phyloP scores from a whole-genome alignment of 92 coral and sea anemone genomes.

The Siderastrea siderea region DNA sequence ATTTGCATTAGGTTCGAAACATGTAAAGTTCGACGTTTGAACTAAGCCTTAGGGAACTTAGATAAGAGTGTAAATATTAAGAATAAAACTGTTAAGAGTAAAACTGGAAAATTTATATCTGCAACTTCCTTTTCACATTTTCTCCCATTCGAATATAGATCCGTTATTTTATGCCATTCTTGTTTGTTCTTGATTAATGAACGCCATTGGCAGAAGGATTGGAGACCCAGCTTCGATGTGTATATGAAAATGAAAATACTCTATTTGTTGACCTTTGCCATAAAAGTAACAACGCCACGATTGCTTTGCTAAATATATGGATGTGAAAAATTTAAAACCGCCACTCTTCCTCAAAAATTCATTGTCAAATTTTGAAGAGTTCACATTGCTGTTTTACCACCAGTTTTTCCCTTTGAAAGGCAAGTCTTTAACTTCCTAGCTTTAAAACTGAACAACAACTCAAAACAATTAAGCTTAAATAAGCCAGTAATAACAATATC shows the following conservation, averaged over 20 bases:
- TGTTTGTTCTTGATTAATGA: not conserved
- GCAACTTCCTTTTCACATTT: not conserved
- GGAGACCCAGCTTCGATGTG: slow-evolving; percentile 1
- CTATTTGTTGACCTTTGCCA: not conserved
- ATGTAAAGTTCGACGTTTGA: too few species aligned
- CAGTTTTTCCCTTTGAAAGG: too few species aligned
- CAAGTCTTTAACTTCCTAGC: too few species aligned
- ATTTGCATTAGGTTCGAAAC: too few species aligned
- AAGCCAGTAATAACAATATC: too few species aligned
- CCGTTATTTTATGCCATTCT: not conserved
- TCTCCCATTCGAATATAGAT: not conserved
- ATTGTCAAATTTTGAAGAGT: too few species aligned
- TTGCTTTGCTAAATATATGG: not conserved
- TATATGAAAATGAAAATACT: not conserved
- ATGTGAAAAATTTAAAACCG: too few species aligned
- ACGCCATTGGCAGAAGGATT: not conserved
- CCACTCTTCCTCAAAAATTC: too few species aligned
- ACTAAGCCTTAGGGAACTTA: not conserved
- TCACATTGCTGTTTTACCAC: too few species aligned
- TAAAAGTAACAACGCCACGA: not conserved
- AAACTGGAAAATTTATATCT: not conserved
- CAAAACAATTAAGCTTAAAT: too few species aligned
- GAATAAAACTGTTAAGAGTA: not conserved
- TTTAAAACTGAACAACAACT: too few species aligned
- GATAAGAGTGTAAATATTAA: not conserved